Evolutionary conservation across 2,113 vertebrate genomes (phyloP).

Genomic region (Rousettus leschenaultii): DNA sequence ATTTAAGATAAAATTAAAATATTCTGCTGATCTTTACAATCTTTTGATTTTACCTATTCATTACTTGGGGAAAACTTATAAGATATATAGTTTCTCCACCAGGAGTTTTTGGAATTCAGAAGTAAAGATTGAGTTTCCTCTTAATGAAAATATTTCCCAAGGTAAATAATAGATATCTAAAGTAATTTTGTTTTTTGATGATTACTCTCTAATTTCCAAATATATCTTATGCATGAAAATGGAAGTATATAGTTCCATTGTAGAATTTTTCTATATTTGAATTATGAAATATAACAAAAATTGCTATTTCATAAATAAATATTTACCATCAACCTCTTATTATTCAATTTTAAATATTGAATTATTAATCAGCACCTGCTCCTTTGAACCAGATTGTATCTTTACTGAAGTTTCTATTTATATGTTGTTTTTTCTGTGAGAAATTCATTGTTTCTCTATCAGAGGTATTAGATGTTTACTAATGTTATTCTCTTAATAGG

Average conservation of each 20-base stretch:
- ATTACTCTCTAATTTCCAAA: background rate
- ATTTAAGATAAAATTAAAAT: background rate
- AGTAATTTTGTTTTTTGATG: background rate
- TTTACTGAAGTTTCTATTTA: slow-evolving; percentile 69
- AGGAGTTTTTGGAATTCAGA: slow-evolving; percentile 11
- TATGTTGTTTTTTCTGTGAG: slow-evolving; percentile 72
- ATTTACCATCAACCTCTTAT: slow-evolving; percentile 31
- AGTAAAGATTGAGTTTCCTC: slow-evolving; percentile 23
- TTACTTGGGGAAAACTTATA: background rate
- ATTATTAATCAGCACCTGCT: slow-evolving; percentile 75
- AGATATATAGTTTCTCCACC: background rate
- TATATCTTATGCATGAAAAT: slow-evolving; percentile 43
- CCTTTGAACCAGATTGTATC: slow-evolving; percentile 63
- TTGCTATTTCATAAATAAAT: background rate
- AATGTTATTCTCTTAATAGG: slow-evolving; percentile 74
- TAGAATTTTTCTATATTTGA: slow-evolving; percentile 31
- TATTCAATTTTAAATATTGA: slow-evolving; percentile 59
- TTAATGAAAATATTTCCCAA: slow-evolving; percentile 38
- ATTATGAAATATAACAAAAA: background rate
- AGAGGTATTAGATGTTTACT: slow-evolving; percentile 77
- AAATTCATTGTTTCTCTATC: slow-evolving; percentile 79
- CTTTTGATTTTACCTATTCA: background rate
- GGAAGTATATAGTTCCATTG: background rate
- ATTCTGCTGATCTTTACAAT: background rate
- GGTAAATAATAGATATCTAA: background rate